Conservation (phyloP, 1,140 invertebrate genomes). For the Cataglyphis hispanica region DNA sequence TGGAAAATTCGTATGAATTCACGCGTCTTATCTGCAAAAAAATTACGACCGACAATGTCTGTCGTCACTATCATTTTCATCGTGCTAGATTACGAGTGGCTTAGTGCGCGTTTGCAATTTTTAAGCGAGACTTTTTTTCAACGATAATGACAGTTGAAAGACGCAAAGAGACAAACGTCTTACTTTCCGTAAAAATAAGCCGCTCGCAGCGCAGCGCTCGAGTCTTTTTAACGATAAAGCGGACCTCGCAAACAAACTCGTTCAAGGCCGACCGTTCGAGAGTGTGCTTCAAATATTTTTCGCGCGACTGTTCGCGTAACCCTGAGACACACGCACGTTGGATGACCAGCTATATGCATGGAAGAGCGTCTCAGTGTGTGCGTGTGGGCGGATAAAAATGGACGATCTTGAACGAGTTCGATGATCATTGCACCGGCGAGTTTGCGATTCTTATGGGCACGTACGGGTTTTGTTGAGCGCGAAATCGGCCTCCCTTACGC, state of each 20-base stretch:
- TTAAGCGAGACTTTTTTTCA: neutral
- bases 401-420: constrained; percentile 30
- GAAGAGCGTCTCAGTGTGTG: constrained; percentile 3
- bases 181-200: constrained; percentile 63
- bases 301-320: constrained; percentile 67
- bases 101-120: constrained; percentile 33
- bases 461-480: constrained; percentile 27
- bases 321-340: constrained; percentile 59
- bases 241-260: constrained; percentile 78
- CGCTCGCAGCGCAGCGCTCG: constrained; percentile 17
- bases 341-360: constrained; percentile 49
- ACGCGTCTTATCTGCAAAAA: neutral
- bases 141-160: constrained; percentile 13
- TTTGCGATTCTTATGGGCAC: constrained; percentile 24
- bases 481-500: constrained; percentile 16
- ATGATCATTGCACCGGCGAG: constrained; percentile 21
- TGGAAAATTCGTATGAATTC: neutral
- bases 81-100: constrained; percentile 32
- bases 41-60: constrained; percentile 37
- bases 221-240: constrained; percentile 74
- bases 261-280: constrained; percentile 78
- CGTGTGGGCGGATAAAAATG: constrained; percentile 47
- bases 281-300: constrained; percentile 82
- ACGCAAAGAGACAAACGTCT: constrained; percentile 19
- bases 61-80: constrained; percentile 2